These are phyloP conservation scores for Parnassius glacialis DNA, from an alignment of 2,888 invertebrate species.

Conservation along the genomic window DNA sequence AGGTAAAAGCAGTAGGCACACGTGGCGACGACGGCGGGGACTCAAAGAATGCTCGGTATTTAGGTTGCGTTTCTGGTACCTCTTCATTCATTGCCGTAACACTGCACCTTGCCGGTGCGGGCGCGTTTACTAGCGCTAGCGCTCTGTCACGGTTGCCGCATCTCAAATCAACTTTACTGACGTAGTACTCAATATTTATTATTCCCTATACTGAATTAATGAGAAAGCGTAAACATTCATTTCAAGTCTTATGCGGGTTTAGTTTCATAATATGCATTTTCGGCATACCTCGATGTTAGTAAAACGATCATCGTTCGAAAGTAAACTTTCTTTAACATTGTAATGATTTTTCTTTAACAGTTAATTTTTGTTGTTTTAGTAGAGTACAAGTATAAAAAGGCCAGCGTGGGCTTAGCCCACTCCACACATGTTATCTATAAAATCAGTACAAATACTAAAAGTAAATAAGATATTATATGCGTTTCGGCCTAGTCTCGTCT, in stretches of 20 bases:
- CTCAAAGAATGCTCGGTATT: slow-evolving; percentile 76
- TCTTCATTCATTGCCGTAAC: slow-evolving; percentile 77
- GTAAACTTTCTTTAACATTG: slow-evolving; percentile 9
- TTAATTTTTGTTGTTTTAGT: no score
- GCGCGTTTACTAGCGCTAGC: slow-evolving; percentile 22
- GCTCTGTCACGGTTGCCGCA: slow-evolving; percentile 18
- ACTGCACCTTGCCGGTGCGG: slow-evolving; percentile 61
- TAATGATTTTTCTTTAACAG: slow-evolving; percentile 5
- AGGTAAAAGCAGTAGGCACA: slow-evolving; percentile 66
- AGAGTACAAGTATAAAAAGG: no score
- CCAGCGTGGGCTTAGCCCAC: no score
- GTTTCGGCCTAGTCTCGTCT: no score
- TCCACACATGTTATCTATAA: no score
- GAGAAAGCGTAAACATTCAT: slow-evolving; percentile 53
- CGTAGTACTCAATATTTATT: slow-evolving; percentile 53
- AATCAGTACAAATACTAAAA: no score
- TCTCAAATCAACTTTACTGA: slow-evolving; percentile 24
- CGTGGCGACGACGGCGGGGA: slow-evolving; percentile 64
- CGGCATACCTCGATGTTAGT: slow-evolving; percentile 19
- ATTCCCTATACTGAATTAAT: slow-evolving; percentile 54
- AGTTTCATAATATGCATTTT: slow-evolving; percentile 33
- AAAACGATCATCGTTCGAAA: slow-evolving; percentile 18
- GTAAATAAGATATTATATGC: no score
- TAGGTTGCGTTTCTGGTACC: slow-evolving; percentile 78
- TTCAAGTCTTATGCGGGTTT: slow-evolving; percentile 41